A percentile compares a stretch with the other conserved stretches of the same genome.
These are phyloP conservation scores for Hozukius guyotensis DNA, from an alignment of 2,797 vertebrate genomes.

Conservation along the genomic window DNA sequence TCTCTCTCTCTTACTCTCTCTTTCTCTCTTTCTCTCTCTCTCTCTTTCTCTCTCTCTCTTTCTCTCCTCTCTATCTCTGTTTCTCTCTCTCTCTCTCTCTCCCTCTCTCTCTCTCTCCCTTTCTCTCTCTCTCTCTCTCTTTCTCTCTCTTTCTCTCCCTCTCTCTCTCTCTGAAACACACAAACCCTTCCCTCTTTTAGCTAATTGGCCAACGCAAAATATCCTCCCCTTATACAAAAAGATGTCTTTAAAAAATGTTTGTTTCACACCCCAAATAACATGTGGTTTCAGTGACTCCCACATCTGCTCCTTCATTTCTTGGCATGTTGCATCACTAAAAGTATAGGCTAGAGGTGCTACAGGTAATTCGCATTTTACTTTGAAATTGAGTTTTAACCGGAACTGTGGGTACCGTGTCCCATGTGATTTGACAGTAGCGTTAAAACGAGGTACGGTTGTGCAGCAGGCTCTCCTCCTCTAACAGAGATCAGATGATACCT, in stretches of 20 bases:
- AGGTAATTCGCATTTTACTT: not conserved
- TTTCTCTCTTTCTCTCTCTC: too few species aligned
- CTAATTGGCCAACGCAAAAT: not conserved
- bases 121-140: too few species aligned
- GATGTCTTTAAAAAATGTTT: not conserved
- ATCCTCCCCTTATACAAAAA: not conserved
- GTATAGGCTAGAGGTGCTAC: too few species aligned
- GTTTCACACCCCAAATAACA: not conserved
- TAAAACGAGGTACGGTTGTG: too few species aligned
- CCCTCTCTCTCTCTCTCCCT: too few species aligned
- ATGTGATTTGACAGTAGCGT: not conserved
- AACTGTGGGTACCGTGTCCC: not conserved
- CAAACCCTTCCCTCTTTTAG: too few species aligned
- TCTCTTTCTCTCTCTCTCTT: too few species aligned
- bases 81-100: too few species aligned
- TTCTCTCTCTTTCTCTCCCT: too few species aligned
- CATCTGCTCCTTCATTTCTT: not conserved
- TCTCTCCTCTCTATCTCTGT: too few species aligned
- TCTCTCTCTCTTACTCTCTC: too few species aligned
- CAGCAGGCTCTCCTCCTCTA: not conserved
- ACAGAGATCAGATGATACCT: not conserved
- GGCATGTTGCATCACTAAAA: not conserved
- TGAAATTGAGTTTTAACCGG: not conserved
- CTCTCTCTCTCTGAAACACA: not conserved
- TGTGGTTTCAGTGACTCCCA: not conserved